Base-by-base conservation (phyloP, 2,888 invertebrate species). In the Pristionchus entomophagus region DNA sequence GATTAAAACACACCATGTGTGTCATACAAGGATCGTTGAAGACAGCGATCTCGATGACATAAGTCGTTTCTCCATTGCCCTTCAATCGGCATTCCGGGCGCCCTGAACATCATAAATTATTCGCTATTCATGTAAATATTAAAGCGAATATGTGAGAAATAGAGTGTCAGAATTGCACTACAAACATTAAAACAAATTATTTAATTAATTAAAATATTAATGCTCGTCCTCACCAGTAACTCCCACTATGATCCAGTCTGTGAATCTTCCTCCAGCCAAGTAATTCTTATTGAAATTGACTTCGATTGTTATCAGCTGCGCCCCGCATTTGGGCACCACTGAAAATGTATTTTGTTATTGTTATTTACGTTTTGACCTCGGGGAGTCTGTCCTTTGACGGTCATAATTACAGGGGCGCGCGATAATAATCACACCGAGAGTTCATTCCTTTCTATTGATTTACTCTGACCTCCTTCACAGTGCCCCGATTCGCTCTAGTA, bases 1-100 rank as follows among this genome's bases (percentile, higher is more conserved):
- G 2, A 26, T 38, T 38, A 29, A 38, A 73, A 73, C 41, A 1
- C 17, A 93, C 91, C 88, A 92, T 91, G 87, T 90, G 89, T 3
- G 93, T 93, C 22, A 89, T 87, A 84, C 93, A 93, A 0, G 92
- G 92, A 87, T 93, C 93, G 86, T 93, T 91, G 86, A 91, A 89
- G 10, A 93, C 90, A 4, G 92, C 91, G 45, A 93, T 93, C 85
- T 93, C 92, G 32, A 93, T 91, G 26, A 93, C 89, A 69, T 93
- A 92, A 51, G 91, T 89, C 2, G 90, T 87, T 82, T 93, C 93
- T 12, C 93, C 93, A 81, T 93, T 93, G 14, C 93, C 93, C 53
- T 88, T 88, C 19, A 91, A 86, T 0, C 92, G 89, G 84, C 93
- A 93, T 86, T 92, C 92, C 6, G 90, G 90, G 6, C 90, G 85